Evolutionary conservation across 1,140 invertebrate species (phyloP), one percentile per base, ranked within the genome.

Genomic region (Brachionus sp.): DNA sequence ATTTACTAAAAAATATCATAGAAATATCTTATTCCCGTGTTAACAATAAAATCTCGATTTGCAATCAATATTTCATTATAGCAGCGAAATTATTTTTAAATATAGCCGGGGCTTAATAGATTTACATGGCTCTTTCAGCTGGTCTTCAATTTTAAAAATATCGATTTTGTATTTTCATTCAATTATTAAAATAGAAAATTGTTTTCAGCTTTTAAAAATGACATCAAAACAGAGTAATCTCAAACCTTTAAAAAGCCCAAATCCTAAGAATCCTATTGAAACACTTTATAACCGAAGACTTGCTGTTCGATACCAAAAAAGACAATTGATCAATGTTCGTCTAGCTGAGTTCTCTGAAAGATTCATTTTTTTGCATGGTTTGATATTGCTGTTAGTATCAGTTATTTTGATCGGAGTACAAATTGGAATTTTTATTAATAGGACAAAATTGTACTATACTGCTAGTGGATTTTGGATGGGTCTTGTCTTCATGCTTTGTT

Each of bases 151-250:
- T 23, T 16, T 16, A 39, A 39, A 73, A 73, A 73, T 73, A 73
- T 73, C 42, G 68, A 73, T 73, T 73, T 73, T 73, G 16, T 73
- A 73, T 42, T 73, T 73, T 73, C n/a, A 39, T 73, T 23, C n/a
- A 73, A 73, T 73, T 35, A 33, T 35, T n/a, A 68, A 16, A 33
- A 68, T 35, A 16, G 0, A 68, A 37, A 68, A 33, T n/a, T 9
- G 6, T 33, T 35, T n/a, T 35, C 29, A 19, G 16, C 5, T 42
- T n/a, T n/a, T 39, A n/a, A 12, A 75, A 25, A 75, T 75, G 39
- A 44, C 42, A 46, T 12, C 19, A 10, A 37, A 73, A 12, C 33
- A 73, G 19, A 6, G 2, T 12, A 73, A 73, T 23, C 10, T 66
- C 37, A 44, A 75, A 46, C 9, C 70, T 75, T 3, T 35, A 19